phyloP scores from a whole-genome alignment of 2,888 invertebrate genomes.

The Biston betularia region DNA sequence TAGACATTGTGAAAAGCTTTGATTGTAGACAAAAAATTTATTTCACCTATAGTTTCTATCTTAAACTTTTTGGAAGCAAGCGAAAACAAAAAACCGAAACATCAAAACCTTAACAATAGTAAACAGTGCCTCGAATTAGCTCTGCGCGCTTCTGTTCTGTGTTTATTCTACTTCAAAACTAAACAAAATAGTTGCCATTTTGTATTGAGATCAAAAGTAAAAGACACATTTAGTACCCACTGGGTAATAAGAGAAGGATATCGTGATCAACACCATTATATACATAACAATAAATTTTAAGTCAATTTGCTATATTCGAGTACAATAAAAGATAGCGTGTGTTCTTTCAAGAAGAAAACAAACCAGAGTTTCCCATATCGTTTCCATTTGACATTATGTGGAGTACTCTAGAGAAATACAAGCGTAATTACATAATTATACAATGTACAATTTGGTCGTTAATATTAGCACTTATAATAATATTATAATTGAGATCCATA shows the following conservation, averaged over 20 bases:
- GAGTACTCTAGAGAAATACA: constrained; percentile 20
- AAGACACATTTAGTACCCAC: no score
- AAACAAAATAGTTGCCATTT: background rate
- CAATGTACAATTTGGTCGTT: constrained; percentile 41
- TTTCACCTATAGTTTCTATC: no score
- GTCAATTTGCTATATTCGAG: background rate
- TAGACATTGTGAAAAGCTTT: no score
- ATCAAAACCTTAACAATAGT: no score
- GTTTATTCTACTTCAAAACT: background rate
- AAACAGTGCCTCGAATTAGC: no score
- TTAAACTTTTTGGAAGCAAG: no score
- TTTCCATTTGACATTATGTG: background rate
- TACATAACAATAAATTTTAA: no score
- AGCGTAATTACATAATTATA: constrained; percentile 33
- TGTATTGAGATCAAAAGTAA: background rate
- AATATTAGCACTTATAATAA: constrained; percentile 39
- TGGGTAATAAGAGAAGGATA: no score
- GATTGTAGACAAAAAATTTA: no score
- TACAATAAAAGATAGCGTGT: background rate
- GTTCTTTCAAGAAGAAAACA: background rate
- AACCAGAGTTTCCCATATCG: background rate
- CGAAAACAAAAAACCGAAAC: no score
- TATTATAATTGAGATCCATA: constrained; percentile 40
- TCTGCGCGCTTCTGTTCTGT: background rate
- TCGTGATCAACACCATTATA: no score